Percentiles rank a stretch among this genome's conserved stretches.
Conservation (phyloP, 2,113 vertebrate species). For the Egretta garzetta region DNA sequence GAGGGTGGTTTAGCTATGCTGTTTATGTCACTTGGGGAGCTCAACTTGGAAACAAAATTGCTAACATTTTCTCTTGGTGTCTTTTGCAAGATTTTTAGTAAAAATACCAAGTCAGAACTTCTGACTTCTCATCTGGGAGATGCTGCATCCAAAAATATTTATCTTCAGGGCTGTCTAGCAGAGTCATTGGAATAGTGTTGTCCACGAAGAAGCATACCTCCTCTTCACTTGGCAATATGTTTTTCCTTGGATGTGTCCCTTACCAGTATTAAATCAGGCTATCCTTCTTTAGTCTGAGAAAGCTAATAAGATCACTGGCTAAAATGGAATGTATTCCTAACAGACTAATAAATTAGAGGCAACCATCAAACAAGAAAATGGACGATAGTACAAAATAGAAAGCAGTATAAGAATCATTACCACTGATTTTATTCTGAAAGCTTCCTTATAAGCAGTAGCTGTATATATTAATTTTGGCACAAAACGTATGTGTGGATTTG, state of each 20-base stretch:
- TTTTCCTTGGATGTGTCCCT: conserved; percentile 15
- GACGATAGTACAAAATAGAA: background rate
- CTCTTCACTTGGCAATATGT: background rate
- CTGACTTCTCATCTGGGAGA: background rate
- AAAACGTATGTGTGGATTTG: background rate
- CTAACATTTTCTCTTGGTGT: background rate
- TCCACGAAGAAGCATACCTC: background rate
- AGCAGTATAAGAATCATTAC: background rate
- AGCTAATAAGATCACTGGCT: conserved; percentile 1
- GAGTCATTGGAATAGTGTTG: background rate
- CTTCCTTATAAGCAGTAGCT: conserved; percentile 2
- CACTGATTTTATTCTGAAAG: background rate
- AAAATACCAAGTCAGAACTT: background rate
- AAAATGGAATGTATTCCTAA: background rate
- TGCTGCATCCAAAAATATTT: background rate
- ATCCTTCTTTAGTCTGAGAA: background rate
- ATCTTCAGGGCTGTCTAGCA: background rate
- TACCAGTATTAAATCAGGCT: background rate
- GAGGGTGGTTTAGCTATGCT: background rate
- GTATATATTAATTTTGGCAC: conserved; percentile 36
- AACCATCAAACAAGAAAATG: background rate
- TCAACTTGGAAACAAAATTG: background rate
- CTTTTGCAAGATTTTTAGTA: background rate
- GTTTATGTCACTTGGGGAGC: background rate
- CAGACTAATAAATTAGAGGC: background rate